Evolutionary conservation across 2,888 invertebrate species (phyloP).

Genomic region (Cyclophora punctaria): DNA sequence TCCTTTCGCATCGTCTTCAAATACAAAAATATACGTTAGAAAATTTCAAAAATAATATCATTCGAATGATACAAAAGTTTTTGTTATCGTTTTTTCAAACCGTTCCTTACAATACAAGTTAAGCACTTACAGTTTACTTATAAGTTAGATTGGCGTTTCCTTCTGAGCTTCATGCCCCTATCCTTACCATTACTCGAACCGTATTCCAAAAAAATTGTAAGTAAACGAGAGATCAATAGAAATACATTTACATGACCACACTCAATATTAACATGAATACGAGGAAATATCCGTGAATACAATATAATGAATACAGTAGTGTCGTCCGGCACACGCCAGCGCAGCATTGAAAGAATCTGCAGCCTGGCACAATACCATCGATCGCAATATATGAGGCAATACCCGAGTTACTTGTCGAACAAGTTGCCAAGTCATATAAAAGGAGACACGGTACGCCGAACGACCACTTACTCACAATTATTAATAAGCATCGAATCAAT

Average conservation of each 20-base stretch:
- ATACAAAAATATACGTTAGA: constrained; percentile 68
- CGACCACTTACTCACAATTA: constrained; percentile 18
- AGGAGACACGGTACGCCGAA: constrained; percentile 12
- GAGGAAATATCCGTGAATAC: constrained; percentile 24
- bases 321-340: not conserved
- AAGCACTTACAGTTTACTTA: constrained; percentile 63
- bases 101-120: constrained; percentile 49
- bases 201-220: constrained; percentile 70
- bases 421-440: constrained; percentile 8
- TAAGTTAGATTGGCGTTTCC: constrained; percentile 62
- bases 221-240: constrained; percentile 63
- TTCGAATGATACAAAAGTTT: constrained; percentile 52
- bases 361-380: not conserved
- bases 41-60: constrained; percentile 51
- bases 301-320: constrained; percentile 2
- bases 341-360: not conserved
- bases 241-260: constrained; percentile 59
- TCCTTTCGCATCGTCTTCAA: constrained; percentile 64
- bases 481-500: constrained; percentile 52
- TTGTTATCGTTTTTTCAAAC: constrained; percentile 43
- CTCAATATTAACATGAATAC: constrained; percentile 47
- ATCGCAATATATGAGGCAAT: not conserved
- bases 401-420: constrained; percentile 10
- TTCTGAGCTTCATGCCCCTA: constrained; percentile 53
- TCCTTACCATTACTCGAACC: constrained; percentile 32